Percentiles rank a stretch among this genome's conserved stretches.
Conservation (phyloP, 2,888 invertebrate genomes). For the Erebia aethiops region DNA sequence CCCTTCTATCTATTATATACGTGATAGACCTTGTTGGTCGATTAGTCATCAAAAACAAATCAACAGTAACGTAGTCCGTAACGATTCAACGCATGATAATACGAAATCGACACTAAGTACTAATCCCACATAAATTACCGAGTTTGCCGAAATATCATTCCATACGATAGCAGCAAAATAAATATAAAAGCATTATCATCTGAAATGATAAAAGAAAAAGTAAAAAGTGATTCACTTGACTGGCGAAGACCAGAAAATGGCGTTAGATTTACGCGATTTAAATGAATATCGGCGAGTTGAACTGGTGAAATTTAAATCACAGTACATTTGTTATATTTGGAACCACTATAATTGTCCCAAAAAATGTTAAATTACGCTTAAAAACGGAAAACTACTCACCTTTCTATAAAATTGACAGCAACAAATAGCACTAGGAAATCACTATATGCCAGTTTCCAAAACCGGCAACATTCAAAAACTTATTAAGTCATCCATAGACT, state of each 20-base stretch:
- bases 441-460: slow-evolving; percentile 54
- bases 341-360: slow-evolving; percentile 2
- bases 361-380: slow-evolving; percentile 7
- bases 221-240: slow-evolving; percentile 65
- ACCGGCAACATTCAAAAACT: slow-evolving; percentile 48
- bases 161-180: not conserved
- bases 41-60: slow-evolving; percentile 68
- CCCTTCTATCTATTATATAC: slow-evolving; percentile 48
- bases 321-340: not conserved
- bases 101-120: slow-evolving; percentile 23
- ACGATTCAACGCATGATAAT: slow-evolving; percentile 27
- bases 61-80: slow-evolving; percentile 36
- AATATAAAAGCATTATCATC: slow-evolving; percentile 6
- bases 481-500: not conserved
- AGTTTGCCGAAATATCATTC: not conserved
- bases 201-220: slow-evolving; percentile 55
- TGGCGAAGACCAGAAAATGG: slow-evolving; percentile 76
- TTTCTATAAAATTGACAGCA: slow-evolving; percentile 76
- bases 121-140: not conserved
- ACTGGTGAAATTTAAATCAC: not conserved
- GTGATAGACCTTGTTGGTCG: slow-evolving; percentile 54
- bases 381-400: slow-evolving; percentile 65
- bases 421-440: slow-evolving; percentile 73
- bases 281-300: slow-evolving; percentile 25
- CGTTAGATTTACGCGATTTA: slow-evolving; percentile 67